Evolutionary conservation across 2,113 vertebrate species (phyloP).

Genomic region (Takifugu bimaculatus): DNA sequence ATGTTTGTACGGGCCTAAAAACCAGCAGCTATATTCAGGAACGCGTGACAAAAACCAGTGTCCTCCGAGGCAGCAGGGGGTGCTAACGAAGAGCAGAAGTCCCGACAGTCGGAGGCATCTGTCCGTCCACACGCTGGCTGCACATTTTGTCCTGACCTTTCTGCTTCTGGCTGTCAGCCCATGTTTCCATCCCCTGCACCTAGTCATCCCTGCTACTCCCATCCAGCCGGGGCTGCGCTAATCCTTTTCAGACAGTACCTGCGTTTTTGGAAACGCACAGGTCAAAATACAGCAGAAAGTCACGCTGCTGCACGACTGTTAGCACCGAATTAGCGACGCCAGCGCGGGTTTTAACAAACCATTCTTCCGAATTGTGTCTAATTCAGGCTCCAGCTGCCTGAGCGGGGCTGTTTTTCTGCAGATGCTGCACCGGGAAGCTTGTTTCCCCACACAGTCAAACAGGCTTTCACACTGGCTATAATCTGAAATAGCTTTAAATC

Average conservation of each 20-base stretch:
- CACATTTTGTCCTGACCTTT: constrained; percentile 57
- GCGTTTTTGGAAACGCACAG: constrained; percentile 1
- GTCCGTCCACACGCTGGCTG: constrained; percentile 40
- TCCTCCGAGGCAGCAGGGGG: constrained; percentile 33
- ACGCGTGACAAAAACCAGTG: constrained; percentile 3
- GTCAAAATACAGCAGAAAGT: constrained; percentile 9
- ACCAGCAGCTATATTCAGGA: constrained; percentile 1
- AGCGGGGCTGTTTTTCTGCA: neutral
- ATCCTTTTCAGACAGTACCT: neutral
- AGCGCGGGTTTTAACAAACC: constrained; percentile 20
- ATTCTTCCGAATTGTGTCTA: neutral
- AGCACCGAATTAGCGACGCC: constrained; percentile 22
- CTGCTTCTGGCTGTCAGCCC: constrained; percentile 27
- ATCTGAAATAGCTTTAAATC: neutral
- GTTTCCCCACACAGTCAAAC: neutral
- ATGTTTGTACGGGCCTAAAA: constrained; percentile 23
- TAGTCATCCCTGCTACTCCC: neutral
- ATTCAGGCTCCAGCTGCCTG: too few species aligned
- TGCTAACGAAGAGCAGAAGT: constrained; percentile 18
- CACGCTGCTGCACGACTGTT: constrained; percentile 25
- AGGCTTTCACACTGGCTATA: neutral
- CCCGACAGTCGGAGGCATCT: constrained; percentile 19
- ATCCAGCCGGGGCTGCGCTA: neutral
- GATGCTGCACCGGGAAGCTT: too few species aligned
- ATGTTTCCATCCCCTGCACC: constrained; percentile 1